phyloP scores from a whole-genome alignment of 1,140 invertebrate species.

The Orussus abietinus region DNA sequence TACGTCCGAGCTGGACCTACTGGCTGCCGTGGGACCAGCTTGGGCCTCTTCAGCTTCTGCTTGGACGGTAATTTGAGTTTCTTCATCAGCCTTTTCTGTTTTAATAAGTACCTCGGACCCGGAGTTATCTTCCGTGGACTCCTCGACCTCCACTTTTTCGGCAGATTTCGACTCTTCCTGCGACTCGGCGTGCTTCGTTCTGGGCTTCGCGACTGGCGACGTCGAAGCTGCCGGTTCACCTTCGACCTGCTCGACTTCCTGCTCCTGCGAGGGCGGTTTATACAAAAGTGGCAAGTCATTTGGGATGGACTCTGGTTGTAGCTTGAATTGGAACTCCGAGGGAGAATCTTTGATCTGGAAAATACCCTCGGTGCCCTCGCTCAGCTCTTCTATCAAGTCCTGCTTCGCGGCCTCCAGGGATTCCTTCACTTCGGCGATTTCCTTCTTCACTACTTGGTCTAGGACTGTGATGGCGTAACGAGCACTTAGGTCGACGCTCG shows the following conservation, averaged over 20 bases:
- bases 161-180: constrained; percentile 13
- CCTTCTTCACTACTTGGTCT: constrained; percentile 58
- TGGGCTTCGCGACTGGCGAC: constrained; percentile 28
- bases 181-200: too few species aligned
- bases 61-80: constrained; percentile 28
- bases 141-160: constrained; percentile 10
- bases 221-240: constrained; percentile 18
- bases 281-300: constrained; percentile 50
- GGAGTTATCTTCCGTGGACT: constrained; percentile 10
- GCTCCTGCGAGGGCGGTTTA: constrained; percentile 38
- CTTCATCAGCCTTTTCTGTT: constrained; percentile 22
- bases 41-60: constrained; percentile 20
- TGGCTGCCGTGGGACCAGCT: constrained; percentile 24
- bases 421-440: constrained; percentile 67
- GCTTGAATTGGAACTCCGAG: constrained; percentile 69
- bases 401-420: constrained; percentile 63
- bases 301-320: constrained; percentile 46
- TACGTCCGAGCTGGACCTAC: constrained; percentile 39
- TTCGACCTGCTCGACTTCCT: constrained; percentile 26
- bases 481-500: constrained; percentile 52
- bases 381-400: constrained; percentile 63
- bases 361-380: constrained; percentile 46
- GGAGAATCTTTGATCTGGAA: constrained; percentile 63
- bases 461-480: constrained; percentile 47
- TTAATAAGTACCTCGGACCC: constrained; percentile 13